A percentile compares a stretch with the other conserved stretches of the same genome.
Evolutionary conservation across 1,140 invertebrate genomes (phyloP).

Genomic region (Chrysomallon squamiferum): DNA sequence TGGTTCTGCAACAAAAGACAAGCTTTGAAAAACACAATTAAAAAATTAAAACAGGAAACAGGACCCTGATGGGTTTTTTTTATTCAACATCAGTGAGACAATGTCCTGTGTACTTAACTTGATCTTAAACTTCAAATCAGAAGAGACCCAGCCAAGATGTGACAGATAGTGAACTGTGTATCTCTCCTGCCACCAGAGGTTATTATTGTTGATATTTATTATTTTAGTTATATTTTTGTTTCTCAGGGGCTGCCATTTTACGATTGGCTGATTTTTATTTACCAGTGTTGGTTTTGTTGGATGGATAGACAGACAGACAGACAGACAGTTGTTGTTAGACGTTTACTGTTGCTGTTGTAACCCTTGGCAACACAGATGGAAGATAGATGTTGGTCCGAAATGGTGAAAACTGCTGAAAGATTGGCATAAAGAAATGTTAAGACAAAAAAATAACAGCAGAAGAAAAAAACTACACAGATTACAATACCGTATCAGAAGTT

Average conservation of each 20-base stretch:
- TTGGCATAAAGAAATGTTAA: too few relatives aligned
- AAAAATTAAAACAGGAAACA: conserved; percentile 63
- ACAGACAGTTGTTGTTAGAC: not conserved
- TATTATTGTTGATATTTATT: not conserved
- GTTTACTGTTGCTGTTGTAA: too few relatives aligned
- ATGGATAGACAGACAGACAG: not conserved
- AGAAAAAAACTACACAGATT: too few relatives aligned
- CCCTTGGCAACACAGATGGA: not conserved
- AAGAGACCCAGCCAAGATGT: too few relatives aligned
- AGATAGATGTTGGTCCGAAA: not conserved
- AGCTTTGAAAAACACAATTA: conserved; percentile 91
- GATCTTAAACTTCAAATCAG: too few relatives aligned
- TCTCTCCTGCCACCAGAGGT: not conserved
- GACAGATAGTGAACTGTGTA: not conserved
- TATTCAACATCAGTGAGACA: too few relatives aligned
- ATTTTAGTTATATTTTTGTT: not conserved
- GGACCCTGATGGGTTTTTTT: conserved; percentile 34
- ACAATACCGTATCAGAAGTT: too few relatives aligned
- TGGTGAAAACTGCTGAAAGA: not conserved
- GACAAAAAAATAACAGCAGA: too few relatives aligned
- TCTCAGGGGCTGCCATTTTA: not conserved
- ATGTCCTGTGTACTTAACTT: not conserved
- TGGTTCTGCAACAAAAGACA: conserved; percentile 99
- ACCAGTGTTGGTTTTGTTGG: not conserved
- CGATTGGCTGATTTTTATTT: not conserved